Base-by-base conservation (phyloP, 2,888 invertebrate species). In the Brachyptera putata region DNA sequence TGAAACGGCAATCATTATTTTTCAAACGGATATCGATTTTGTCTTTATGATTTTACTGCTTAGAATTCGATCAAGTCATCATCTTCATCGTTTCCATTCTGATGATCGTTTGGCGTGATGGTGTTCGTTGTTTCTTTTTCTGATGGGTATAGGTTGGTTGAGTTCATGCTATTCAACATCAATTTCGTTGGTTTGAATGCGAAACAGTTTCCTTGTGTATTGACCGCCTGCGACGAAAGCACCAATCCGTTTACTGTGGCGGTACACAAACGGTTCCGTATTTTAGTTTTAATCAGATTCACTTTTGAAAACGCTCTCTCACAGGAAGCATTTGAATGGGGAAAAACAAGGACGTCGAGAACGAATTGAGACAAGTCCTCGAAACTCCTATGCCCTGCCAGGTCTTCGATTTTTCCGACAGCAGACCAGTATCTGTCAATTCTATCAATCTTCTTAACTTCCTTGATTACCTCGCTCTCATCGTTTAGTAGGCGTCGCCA, bases 251-350 rank as follows among this genome's bases (percentile, higher is more conserved):
- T 43, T 18, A 62, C 34, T 18, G 62, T 56, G 13, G 41, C 21
- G 11, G 62, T 56, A 14, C 26, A 25, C 18, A 62, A 30, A 25
- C 39, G 36, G 22, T 62, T 60, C 37, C 62, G 43, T 22, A 22
- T 26, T 24, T 62, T 41, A 21, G 62, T 56, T 34, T 62, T 62
- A 5, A 60, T 26, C 24, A 49, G 34, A 43, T 61, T 59, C 5
- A 61, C 21, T 2, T 21, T 49, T n/a, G 58, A 61, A 36, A 61
- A 59, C 30, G 60, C 43, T 48, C 59, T 41, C 11, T 48, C 49
- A 48, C 49, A 48, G n/a, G 18, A 21, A 18, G 49, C 49, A 48
- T 25, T 48, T 2, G 9, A 48, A 18, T 48, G 49, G 13, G 49
- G 49, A 18, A 48, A 18, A 25, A 25, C 49, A 14, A 48, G 18